Base-by-base conservation (phyloP, 2,888 invertebrate genomes). In the Pegoplata infirma region DNA sequence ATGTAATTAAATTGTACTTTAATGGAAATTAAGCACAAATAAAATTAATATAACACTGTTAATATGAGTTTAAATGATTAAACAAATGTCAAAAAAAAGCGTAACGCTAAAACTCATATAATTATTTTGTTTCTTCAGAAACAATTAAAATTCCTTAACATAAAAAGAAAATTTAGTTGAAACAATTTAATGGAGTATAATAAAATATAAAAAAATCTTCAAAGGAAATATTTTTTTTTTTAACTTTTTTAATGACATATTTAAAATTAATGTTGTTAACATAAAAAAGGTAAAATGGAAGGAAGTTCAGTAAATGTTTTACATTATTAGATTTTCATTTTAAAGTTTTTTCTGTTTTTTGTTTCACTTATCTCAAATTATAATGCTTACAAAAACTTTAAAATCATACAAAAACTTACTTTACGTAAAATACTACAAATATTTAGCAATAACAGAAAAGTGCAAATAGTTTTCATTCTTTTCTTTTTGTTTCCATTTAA, bases 1-100 rank as follows among this genome's bases (percentile, higher is more conserved):
- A 55, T n/a, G 17, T 46, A 63, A 63, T 72, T 71, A 71, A 71
- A 46, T 55, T 46, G 17, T 36, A 32, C 36, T 63, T 72, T 55
- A 63, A 46, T 63, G 17, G 36, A 6, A 47, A 25, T 72, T 72
- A 53, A 51, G 14, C 36, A 12, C 2, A 36, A 36, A 10, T 36
- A n/a, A 4, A n/a, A n/a, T 40, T 32, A 10, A 10, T 32, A 10
- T 32, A 10, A 7, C 1, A 12, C 32, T 32, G 10, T 32, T 32
- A 32, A 32, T 32, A 32, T 32, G n/a, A n/a, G n/a, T n/a, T 1
- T 10, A 32, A n/a, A n/a, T n/a, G 32, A 32, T 6, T 32, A 32
- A 3, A 7, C 53, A 23, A 12, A 46, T 19, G 2, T 5, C 6
- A 61, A 17, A 46, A 46, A 46, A 32, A 32, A 19, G 28, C 19